Evolutionary conservation across 2,888 invertebrate species (phyloP).

Genomic region (Apoderus coryli): DNA sequence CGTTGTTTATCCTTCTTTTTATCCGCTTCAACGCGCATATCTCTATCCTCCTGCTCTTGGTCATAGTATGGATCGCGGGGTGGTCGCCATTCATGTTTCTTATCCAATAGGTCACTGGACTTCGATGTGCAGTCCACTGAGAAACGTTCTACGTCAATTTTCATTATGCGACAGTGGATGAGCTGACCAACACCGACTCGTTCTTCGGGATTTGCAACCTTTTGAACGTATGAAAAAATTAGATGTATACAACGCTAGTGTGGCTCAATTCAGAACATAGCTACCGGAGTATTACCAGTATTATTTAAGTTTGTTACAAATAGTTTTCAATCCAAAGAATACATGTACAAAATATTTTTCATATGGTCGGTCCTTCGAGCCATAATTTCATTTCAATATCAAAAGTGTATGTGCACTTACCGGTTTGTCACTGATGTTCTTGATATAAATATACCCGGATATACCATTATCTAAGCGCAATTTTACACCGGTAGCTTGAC

Average conservation of each 20-base stretch:
- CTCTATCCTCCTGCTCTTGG: conserved; percentile 66
- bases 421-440: conserved; percentile 84
- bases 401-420: no score
- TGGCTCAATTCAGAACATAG: no score
- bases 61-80: conserved; percentile 86
- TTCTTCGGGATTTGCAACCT: conserved; percentile 86
- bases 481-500: conserved; percentile 86
- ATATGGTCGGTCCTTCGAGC: no score
- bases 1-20: conserved; percentile 69
- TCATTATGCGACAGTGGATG: conserved; percentile 80
- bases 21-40: conserved; percentile 58
- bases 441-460: conserved; percentile 84
- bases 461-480: conserved; percentile 79
- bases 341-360: no score
- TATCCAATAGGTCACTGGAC: conserved; percentile 81
- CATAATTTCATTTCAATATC: no score
- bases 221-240: no score
- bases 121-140: conserved; percentile 87
- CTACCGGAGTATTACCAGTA: no score
- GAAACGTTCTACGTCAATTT: conserved; percentile 91
- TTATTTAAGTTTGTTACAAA: no score
- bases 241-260: no score
- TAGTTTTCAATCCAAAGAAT: no score
- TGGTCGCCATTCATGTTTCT: conserved; percentile 82
- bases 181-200: conserved; percentile 73